A percentile compares a stretch with the other conserved stretches of the same genome.
phyloP scores from a whole-genome alignment of 2,888 invertebrate species.

The Xestobium rufovillosum region DNA sequence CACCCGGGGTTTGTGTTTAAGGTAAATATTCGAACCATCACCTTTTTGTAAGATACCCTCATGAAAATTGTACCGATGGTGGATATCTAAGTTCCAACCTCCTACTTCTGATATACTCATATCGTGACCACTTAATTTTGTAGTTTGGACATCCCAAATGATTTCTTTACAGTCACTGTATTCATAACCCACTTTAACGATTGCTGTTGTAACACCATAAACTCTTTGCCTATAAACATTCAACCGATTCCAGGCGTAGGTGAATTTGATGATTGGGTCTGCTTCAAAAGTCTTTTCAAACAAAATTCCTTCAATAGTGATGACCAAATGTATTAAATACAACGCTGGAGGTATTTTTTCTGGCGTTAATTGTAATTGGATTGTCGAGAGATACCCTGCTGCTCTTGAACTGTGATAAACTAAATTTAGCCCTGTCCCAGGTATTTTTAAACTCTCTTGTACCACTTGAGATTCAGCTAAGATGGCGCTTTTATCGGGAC shows the following conservation, averaged over 20 bases:
- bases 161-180: constrained; percentile 87
- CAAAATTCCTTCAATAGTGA: constrained; percentile 90
- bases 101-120: constrained; percentile 96
- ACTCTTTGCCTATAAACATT: constrained; percentile 96
- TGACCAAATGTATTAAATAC: constrained; percentile 82
- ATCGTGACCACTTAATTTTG: constrained; percentile 90
- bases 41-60: constrained; percentile 97
- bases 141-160: constrained; percentile 94
- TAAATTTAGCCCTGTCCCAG: constrained; percentile 89
- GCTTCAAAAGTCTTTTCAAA: constrained; percentile 93
- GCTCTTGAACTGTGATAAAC: constrained; percentile 95
- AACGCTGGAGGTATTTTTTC: constrained; percentile 73
- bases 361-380: constrained; percentile 84
- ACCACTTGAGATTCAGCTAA: constrained; percentile 88
- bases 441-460: constrained; percentile 89
- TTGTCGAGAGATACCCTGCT: constrained; percentile 87
- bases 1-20: constrained; percentile 87
- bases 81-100: constrained; percentile 96
- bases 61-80: constrained; percentile 96
- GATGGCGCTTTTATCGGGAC: constrained; percentile 85
- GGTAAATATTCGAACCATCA: constrained; percentile 90
- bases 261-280: constrained; percentile 92
- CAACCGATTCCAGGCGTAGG: constrained; percentile 93
- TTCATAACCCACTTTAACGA: constrained; percentile 94
- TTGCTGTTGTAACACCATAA: constrained; percentile 91